Base-by-base conservation (phyloP, 2,797 vertebrate genomes). In the Delichon dasypus region DNA sequence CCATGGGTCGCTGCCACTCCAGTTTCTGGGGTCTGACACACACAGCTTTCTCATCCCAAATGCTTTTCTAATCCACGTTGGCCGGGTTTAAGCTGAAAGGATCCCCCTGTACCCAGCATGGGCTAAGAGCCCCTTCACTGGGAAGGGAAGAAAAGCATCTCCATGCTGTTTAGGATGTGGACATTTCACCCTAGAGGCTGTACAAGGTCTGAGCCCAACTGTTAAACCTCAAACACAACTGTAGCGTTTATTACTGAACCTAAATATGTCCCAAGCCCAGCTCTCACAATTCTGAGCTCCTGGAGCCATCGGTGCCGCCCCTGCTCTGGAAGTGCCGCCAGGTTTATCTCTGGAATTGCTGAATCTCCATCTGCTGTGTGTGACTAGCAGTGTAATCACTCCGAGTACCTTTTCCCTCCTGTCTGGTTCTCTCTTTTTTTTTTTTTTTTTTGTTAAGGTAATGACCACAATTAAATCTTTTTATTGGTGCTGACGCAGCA, bases 401-500 rank as follows among this genome's bases (percentile, higher is more conserved):
- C 44, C 0, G 3, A 42, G 16, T 1, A 11, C 27, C 68, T 80
- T 65, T 60, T 16, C 26, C 62, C 77, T 84, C 81, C 62, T 15
- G 50, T 71, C 84, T 81, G 54, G 3, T 50, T 61, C 27, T 67
- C 21, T 0, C 45, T 83, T 53, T 61, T 61, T 0, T 53, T 83
- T 84, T 53, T 61, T 61, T 38, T 38, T 38, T 38, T 38, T 11
- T 38, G 64, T 48, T 36, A 7, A 29, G 5, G 13, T 75, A 72
- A 90, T 65, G 34, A 72, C 45, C 0, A 17, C 77, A 93, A 89
- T 94, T 84, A 84, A 65, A 74, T 30, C 9, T 40, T 66, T 92
- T 79, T 90, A 80, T 88, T 90, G 87, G 58, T 87, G 85, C 91
- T 94, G 89, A 79, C 62, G 14, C n/a, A 26, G 88, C 88, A 6